Evolutionary conservation across 2,888 invertebrate species (phyloP).

Genomic region (Phengaris alcon): DNA sequence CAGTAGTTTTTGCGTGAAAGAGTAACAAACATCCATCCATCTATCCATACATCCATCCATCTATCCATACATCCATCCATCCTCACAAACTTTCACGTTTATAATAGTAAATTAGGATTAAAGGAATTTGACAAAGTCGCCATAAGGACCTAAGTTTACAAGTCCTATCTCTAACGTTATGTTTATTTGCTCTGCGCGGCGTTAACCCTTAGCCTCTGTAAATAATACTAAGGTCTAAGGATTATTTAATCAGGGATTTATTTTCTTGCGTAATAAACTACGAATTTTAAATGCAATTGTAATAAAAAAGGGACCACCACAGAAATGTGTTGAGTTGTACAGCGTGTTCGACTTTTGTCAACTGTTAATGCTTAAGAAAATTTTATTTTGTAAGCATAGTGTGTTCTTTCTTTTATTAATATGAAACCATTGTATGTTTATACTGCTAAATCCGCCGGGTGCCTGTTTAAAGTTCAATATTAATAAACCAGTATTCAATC

Average conservation of each 20-base stretch:
- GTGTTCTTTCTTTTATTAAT: no score
- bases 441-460: no score
- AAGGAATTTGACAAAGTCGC: not conserved
- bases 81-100: no score
- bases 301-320: constrained; percentile 40
- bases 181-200: constrained; percentile 27
- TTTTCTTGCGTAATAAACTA: constrained; percentile 28
- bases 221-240: constrained; percentile 27
- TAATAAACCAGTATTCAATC: no score
- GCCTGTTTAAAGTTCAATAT: no score
- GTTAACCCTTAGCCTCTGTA: constrained; percentile 18
- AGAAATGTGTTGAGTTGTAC: constrained; percentile 34
- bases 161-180: constrained; percentile 17
- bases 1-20: no score
- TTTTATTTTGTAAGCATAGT: not conserved
- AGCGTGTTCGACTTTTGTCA: constrained; percentile 28
- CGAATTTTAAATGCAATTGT: constrained; percentile 30
- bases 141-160: not conserved
- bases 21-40: no score
- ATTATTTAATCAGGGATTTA: constrained; percentile 26
- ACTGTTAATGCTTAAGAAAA: not conserved
- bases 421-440: no score
- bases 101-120: no score
- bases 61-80: no score
- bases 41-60: no score